phyloP scores from a whole-genome alignment of 1,140 invertebrate genomes.

The Babylonia areolata region DNA sequence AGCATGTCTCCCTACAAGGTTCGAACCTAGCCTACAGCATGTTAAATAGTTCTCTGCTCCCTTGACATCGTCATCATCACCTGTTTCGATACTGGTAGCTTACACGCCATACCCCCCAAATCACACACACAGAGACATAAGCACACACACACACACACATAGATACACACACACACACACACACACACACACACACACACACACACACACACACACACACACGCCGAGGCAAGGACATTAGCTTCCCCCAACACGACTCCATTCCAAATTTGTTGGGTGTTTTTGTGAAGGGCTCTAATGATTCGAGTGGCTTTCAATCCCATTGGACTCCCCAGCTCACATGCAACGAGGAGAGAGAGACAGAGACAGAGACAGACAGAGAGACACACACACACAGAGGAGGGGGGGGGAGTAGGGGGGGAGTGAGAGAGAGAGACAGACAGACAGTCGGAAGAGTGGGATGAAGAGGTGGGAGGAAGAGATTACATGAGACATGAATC shows the following conservation, averaged over 20 bases:
- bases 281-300: neutral
- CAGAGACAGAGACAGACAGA: neutral
- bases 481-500: too few relatives aligned
- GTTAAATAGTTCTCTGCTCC: neutral
- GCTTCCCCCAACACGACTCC: neutral
- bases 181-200: neutral
- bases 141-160: neutral
- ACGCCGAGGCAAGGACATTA: neutral
- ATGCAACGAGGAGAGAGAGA: too few relatives aligned
- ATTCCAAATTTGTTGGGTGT: too few relatives aligned
- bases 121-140: neutral
- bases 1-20: neutral
- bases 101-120: too few relatives aligned
- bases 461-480: too few relatives aligned
- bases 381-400: neutral
- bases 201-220: constrained; percentile 13
- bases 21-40: too few relatives aligned
- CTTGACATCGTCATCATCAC: neutral
- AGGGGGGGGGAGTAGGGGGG: neutral
- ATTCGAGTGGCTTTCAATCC: neutral
- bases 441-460: too few relatives aligned
- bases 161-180: neutral
- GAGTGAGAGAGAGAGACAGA: neutral
- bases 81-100: neutral
- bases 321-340: too few relatives aligned